A percentile compares a stretch with the other conserved stretches of the same genome.
Evolutionary conservation across 2,113 vertebrate species (phyloP).

Genomic region (Mobula hypostoma): DNA sequence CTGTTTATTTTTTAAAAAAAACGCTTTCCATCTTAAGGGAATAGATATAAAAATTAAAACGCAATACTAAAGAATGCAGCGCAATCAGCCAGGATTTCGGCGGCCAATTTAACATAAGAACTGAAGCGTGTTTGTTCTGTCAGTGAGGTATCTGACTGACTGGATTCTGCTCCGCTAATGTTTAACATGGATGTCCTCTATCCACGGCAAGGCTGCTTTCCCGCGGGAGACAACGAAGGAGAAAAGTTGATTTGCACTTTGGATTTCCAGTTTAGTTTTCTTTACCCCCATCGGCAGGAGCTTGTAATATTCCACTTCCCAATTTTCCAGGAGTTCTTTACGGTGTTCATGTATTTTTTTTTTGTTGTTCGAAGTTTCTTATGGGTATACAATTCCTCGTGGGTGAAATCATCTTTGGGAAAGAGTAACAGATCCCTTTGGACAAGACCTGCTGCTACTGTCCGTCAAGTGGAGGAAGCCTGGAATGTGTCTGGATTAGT

Average conservation of each 20-base stretch:
- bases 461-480: slow-evolving; percentile 51
- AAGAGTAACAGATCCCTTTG: slow-evolving; percentile 50
- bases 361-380: background rate
- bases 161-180: background rate
- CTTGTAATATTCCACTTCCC: background rate
- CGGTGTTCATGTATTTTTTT: background rate
- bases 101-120: background rate
- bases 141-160: background rate
- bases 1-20: slow-evolving; percentile 39
- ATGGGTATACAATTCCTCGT: background rate
- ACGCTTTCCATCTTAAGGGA: too few species aligned
- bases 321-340: background rate
- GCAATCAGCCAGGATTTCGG: background rate
- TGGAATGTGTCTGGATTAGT: background rate
- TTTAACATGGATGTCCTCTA: background rate
- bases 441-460: slow-evolving; percentile 57
- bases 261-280: background rate
- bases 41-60: background rate
- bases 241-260: background rate
- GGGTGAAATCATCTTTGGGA: slow-evolving; percentile 45
- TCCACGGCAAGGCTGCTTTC: background rate
- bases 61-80: background rate
- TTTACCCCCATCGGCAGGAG: too few species aligned
- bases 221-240: background rate
- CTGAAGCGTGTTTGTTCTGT: background rate